Conservation (phyloP, 2,888 invertebrate species). For the Endomychus coccineus region DNA sequence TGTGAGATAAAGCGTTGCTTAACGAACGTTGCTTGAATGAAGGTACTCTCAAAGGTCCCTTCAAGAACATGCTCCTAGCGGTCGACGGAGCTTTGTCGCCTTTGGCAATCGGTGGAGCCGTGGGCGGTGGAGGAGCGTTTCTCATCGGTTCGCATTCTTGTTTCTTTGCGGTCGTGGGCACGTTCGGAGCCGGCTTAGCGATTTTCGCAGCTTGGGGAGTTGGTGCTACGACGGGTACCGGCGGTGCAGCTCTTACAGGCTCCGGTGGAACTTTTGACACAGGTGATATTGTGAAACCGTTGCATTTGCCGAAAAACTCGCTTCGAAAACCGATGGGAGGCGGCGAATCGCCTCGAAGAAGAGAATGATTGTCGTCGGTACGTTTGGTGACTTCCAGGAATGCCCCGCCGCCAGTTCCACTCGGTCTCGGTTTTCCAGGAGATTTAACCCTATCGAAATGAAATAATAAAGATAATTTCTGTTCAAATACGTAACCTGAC, state of each 20-base stretch:
- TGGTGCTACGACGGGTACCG: constrained; percentile 20
- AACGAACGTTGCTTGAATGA: constrained; percentile 45
- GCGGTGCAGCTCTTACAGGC: constrained; percentile 18
- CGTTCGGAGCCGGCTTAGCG: constrained; percentile 43
- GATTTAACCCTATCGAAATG: no score
- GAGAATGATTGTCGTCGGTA: constrained; percentile 64
- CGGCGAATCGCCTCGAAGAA: constrained; percentile 44
- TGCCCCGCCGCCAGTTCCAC: constrained; percentile 38
- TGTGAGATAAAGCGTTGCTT: constrained; percentile 42
- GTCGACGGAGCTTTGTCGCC: constrained; percentile 19
- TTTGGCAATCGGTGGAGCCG: constrained; percentile 41
- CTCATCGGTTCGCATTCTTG: constrained; percentile 33
- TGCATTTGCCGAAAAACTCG: constrained; percentile 79
- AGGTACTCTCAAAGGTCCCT: constrained; percentile 29
- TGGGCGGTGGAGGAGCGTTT: constrained; percentile 58
- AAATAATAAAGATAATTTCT: no score
- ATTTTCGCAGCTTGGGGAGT: constrained; percentile 11
- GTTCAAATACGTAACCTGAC: no score
- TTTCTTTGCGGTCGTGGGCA: constrained; percentile 49
- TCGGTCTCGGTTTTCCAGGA: constrained; percentile 40
- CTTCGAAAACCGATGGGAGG: constrained; percentile 32
- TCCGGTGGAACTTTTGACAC: constrained; percentile 50
- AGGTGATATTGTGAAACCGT: constrained; percentile 64
- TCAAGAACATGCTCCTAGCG: constrained; percentile 24
- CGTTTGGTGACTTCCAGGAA: constrained; percentile 44